Evolutionary conservation across 1,140 invertebrate genomes (phyloP).

Genomic region (Patella vulgata): DNA sequence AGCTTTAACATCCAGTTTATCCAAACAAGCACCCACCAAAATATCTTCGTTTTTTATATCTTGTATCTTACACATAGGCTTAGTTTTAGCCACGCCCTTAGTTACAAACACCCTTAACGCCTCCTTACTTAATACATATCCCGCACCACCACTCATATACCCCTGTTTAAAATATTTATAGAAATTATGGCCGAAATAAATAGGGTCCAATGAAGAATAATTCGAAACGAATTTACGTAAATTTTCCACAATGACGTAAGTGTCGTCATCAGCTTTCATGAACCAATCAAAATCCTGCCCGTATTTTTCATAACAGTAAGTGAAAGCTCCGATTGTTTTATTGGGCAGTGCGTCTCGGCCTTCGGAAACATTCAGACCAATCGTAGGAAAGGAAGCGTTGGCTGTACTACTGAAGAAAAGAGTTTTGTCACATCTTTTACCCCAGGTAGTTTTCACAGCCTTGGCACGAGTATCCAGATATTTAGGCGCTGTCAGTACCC

Average conservation of each 20-base stretch:
- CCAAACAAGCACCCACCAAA: too few species aligned
- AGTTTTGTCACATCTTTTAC: constrained; percentile 87
- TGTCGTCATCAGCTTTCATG: constrained; percentile 71
- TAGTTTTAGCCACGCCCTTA: constrained; percentile 53
- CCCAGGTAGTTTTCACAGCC: constrained; percentile 97
- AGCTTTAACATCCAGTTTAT: too few species aligned
- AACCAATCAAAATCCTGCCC: constrained; percentile 45
- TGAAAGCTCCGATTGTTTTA: constrained; percentile 94
- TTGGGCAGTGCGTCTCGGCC: constrained; percentile 90
- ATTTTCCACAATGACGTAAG: constrained; percentile 74
- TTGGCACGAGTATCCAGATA: constrained; percentile 89
- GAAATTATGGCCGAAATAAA: constrained; percentile 62
- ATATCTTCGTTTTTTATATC: too few species aligned
- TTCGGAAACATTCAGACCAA: constrained; percentile 75
- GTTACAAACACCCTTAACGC: constrained; percentile 64
- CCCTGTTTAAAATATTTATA: constrained; percentile 36
- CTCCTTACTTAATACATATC: constrained; percentile 83
- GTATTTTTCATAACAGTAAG: constrained; percentile 66
- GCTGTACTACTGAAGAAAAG: constrained; percentile 72
- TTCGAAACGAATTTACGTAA: constrained; percentile 43
- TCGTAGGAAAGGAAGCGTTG: constrained; percentile 44
- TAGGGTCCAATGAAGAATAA: constrained; percentile 35
- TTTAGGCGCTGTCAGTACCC: constrained; percentile 90
- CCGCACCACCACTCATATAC: constrained; percentile 60
- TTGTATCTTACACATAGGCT: too few species aligned